These are phyloP conservation scores for Drosophila diplacantha DNA, from an alignment of 2,888 invertebrate species.

Conservation along the genomic window DNA sequence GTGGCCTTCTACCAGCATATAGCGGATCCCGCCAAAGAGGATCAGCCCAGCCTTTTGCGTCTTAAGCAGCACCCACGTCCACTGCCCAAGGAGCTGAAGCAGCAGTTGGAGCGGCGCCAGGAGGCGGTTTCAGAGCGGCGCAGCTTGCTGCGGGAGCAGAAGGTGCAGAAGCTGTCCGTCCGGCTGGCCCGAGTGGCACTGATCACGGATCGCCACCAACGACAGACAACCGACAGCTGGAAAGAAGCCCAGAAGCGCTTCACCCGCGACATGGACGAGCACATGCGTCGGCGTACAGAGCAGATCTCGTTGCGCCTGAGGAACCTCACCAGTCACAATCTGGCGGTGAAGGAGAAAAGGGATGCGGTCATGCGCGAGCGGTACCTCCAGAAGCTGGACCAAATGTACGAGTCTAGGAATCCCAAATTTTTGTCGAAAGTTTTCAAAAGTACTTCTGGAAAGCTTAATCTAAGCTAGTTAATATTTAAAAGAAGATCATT, in stretches of 20 bases:
- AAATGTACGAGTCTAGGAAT: conserved; percentile 15
- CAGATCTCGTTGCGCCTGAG: neutral
- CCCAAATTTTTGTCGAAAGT: conserved; percentile 1
- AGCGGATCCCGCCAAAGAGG: neutral
- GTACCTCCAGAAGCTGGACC: conserved; percentile 20
- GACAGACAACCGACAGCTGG: neutral
- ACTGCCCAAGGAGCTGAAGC: neutral
- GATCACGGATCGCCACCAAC: conserved; percentile 1
- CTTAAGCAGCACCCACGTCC: neutral
- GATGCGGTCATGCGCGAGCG: conserved; percentile 15
- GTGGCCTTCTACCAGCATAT: conserved; percentile 13
- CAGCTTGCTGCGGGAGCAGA: neutral
- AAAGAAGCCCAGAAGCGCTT: neutral
- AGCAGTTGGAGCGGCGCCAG: neutral
- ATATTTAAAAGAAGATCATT: neutral
- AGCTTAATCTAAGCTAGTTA: neutral
- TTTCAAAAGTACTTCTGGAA: neutral
- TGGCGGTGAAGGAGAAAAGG: neutral
- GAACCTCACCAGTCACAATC: neutral
- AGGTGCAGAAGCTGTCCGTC: neutral
- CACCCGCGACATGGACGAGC: neutral
- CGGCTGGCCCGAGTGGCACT: neutral
- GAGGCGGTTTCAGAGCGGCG: neutral
- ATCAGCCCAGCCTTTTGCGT: neutral
- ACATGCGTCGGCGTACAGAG: neutral